These are phyloP conservation scores for Mormyrus hasselquistii DNA, from an alignment of 2,797 vertebrate species.

Conservation along the genomic window DNA sequence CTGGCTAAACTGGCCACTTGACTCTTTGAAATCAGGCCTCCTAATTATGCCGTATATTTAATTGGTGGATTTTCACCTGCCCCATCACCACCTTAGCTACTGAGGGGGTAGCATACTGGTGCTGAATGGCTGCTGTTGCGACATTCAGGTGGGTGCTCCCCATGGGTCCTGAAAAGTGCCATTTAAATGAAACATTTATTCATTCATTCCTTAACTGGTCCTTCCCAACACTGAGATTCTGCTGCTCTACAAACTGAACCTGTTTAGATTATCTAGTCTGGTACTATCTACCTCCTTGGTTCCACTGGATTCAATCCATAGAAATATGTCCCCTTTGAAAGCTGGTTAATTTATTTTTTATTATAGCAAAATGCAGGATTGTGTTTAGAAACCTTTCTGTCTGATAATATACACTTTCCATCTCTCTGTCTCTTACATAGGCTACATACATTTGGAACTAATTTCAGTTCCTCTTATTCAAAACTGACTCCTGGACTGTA, in stretches of 20 bases:
- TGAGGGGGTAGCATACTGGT: neutral
- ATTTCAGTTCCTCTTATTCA: slow-evolving; percentile 7
- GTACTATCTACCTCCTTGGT: neutral
- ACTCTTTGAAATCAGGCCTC: neutral
- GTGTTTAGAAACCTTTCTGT: neutral
- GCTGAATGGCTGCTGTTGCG: neutral
- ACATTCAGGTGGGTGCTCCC: neutral
- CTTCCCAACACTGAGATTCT: neutral
- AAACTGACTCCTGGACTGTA: neutral
- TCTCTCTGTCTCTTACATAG: neutral
- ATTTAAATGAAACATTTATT: neutral
- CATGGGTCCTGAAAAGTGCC: neutral
- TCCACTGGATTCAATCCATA: neutral
- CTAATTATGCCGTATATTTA: neutral
- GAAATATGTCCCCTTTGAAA: neutral
- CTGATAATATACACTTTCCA: neutral
- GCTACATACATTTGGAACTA: neutral
- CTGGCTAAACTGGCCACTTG: neutral
- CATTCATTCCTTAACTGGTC: neutral
- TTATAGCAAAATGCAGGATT: neutral
- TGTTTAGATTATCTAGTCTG: neutral
- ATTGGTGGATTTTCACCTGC: neutral
- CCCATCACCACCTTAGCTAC: neutral
- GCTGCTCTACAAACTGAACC: neutral
- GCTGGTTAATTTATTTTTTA: neutral